Evolutionary conservation across 2,888 invertebrate species (phyloP).

Genomic region (Pediacus dermestoides): DNA sequence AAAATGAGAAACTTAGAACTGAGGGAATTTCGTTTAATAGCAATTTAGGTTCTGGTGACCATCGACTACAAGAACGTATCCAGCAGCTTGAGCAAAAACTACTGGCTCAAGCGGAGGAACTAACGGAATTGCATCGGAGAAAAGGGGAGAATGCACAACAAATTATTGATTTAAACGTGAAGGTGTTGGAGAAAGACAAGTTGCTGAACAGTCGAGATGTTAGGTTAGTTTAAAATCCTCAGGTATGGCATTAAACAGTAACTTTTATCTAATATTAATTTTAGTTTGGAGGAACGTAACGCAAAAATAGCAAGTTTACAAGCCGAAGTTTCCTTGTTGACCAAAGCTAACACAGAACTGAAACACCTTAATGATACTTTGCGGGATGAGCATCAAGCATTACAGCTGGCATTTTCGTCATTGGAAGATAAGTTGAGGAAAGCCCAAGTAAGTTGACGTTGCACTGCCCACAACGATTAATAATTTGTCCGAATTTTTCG

Average conservation of each 20-base stretch:
- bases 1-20: constrained; percentile 75
- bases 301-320: constrained; percentile 64
- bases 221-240: constrained; percentile 51
- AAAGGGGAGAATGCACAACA: constrained; percentile 92
- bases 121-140: constrained; percentile 83
- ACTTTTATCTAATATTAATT: constrained; percentile 7
- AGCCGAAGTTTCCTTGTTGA: constrained; percentile 70
- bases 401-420: constrained; percentile 85
- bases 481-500: too few species aligned
- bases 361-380: constrained; percentile 83
- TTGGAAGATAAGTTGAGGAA: constrained; percentile 86
- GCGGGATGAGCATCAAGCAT: constrained; percentile 90
- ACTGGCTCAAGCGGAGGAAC: constrained; percentile 83
- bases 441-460: constrained; percentile 69
- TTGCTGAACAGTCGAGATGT: constrained; percentile 68
- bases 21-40: constrained; percentile 49
- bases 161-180: constrained; percentile 84
- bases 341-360: constrained; percentile 68
- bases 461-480: too few species aligned
- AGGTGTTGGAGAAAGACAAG: constrained; percentile 81
- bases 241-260: background rate
- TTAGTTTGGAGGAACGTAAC: constrained; percentile 66
- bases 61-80: constrained; percentile 51
- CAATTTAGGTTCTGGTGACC: constrained; percentile 41
- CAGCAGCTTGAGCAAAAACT: constrained; percentile 82